These are phyloP conservation scores for Drosophila ercepeae DNA, from an alignment of 1,140 invertebrate species.

Conservation along the genomic window DNA sequence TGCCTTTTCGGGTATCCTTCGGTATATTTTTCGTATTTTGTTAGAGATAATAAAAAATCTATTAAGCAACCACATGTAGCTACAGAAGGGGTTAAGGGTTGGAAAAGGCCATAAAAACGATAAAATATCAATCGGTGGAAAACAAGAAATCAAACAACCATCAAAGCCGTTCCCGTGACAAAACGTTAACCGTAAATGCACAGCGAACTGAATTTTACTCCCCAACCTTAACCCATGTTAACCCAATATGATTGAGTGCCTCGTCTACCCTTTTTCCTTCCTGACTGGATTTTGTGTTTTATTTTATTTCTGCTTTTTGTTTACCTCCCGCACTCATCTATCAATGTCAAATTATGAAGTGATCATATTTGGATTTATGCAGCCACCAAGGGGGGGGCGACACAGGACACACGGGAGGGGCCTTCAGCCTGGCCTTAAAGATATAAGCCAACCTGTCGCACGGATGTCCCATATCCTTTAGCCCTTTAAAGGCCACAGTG, in stretches of 20 bases:
- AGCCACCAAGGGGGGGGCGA: conserved; percentile 24
- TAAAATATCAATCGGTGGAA: conserved; percentile 82
- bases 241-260: conserved; percentile 70
- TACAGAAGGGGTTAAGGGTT: conserved; percentile 21
- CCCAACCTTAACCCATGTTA: conserved; percentile 1
- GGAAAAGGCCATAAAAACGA: conserved; percentile 57
- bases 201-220: background rate
- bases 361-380: conserved; percentile 84
- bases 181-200: conserved; percentile 27
- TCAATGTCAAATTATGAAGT: conserved; percentile 84
- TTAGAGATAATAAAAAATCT: conserved; percentile 80
- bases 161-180: conserved; percentile 66
- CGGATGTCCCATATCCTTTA: conserved; percentile 48
- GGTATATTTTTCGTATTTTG: background rate
- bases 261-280: conserved; percentile 25
- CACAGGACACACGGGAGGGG: background rate
- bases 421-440: conserved; percentile 6
- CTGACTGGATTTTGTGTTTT: conserved; percentile 49
- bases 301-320: conserved; percentile 56
- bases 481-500: conserved; percentile 43
- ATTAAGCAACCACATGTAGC: conserved; percentile 78
- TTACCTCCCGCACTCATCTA: conserved; percentile 72
- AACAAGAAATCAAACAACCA: conserved; percentile 82
- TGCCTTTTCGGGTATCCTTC: background rate
- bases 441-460: conserved; percentile 59